Base-by-base conservation (phyloP, 2,888 invertebrate genomes). In the Sipha maydis region DNA sequence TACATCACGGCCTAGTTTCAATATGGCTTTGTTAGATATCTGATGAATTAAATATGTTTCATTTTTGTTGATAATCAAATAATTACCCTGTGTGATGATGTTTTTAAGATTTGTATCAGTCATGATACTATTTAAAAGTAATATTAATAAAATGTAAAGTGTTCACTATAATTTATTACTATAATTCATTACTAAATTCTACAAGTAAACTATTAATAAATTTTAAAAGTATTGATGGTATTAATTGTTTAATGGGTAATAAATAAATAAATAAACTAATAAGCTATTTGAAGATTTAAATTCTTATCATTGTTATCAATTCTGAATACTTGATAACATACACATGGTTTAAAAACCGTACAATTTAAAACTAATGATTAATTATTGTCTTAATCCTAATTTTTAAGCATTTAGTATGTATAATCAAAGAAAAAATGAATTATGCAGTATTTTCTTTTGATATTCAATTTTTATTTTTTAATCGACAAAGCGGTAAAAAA, bases 41-140 rank as follows among this genome's bases (percentile, higher is more conserved):
- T 96, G 96, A 90, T 95, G 95, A 34, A 97, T 91, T 92, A 96
- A 97, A 89, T 94, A 95, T 91, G 95, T 97, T 90, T 94, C 95
- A 90, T 96, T 95, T 89, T 96, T 94, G 91, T 96, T 95, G 77
- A 97, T 94, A 88, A 97, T 93, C 83, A 97, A 94, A 91, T 95
- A 95, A 91, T 95, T 94, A 14, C 96, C 96, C 21, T 38, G 25
- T 3, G 75, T 48, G 48, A 89, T 85, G 14, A 73, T 61, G 21
- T 85, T 67, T 67, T 73, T 69, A 21, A 79, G 31, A 11, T 69
- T 41, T 56, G n/a, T 78, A 48, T 48, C 19, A 3, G 78, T 78
- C 85, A 85, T 84, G 76, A 17, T 85, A 75, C 34, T 21, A 1
- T 4, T 4, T 73, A 73, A 34, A 75, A 8, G 38, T 38, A 4